Conservation (phyloP, 37 sponge, comb jelly and placozoan species). For the Spongilla lacustris region DNA sequence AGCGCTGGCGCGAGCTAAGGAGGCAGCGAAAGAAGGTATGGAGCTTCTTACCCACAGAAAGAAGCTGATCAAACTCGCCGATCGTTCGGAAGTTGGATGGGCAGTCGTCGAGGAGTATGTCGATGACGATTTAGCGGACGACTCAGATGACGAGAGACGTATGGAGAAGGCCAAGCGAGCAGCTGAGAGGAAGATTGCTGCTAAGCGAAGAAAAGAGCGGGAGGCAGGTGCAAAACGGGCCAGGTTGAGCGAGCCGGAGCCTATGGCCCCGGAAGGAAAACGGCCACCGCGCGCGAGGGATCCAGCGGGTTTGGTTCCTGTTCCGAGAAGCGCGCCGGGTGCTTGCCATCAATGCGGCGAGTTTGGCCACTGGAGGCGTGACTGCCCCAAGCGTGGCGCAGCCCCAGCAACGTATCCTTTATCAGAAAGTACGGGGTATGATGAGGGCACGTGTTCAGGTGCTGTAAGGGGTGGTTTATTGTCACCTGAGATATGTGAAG, state of each 20-base stretch:
- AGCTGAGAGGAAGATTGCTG: background rate
- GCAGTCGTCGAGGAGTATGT: background rate
- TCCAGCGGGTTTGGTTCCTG: too few species aligned
- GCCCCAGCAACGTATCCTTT: too few species aligned
- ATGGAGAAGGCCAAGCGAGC: background rate
- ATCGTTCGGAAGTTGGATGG: conserved; percentile 3
- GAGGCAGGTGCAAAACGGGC: background rate
- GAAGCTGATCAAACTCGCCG: conserved; percentile 16
- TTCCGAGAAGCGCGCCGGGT: too few species aligned
- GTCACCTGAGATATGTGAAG: too few species aligned
- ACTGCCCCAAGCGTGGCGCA: conserved; percentile 4
- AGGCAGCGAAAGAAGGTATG: conserved; percentile 1
- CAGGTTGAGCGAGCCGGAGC: too few species aligned
- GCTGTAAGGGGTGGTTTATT: too few species aligned
- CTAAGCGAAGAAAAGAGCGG: background rate
- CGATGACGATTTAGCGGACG: conserved; percentile 16
- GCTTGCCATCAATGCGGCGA: conserved; percentile 13
- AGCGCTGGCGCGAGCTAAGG: conserved; percentile 7
- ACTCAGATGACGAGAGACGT: conserved; percentile 11
- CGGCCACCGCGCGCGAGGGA: too few species aligned
- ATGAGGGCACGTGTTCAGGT: too few species aligned
- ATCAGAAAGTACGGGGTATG: too few species aligned
- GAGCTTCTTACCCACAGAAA: background rate
- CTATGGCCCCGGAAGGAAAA: too few species aligned
- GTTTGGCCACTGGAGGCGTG: conserved; percentile 18